These are phyloP conservation scores for Petromus typicus DNA, from an alignment of 2,113 vertebrate species.

Conservation along the genomic window DNA sequence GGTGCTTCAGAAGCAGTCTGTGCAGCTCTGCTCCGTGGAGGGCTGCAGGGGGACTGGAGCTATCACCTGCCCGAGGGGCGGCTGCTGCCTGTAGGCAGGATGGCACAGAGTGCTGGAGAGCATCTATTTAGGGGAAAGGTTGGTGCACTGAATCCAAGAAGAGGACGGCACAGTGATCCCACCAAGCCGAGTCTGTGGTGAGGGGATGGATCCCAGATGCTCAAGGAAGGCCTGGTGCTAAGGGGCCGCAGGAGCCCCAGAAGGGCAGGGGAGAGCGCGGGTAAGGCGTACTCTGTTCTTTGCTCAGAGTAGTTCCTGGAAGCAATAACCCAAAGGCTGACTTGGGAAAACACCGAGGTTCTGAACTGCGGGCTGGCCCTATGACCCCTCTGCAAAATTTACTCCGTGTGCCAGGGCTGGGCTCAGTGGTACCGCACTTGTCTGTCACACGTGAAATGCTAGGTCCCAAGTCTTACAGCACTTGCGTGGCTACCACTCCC, in stretches of 20 bases:
- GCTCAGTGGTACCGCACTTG: not conserved
- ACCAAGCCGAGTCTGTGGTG: rapidly evolving
- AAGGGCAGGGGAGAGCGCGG: not conserved
- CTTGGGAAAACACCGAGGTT: not conserved
- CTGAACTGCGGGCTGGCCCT: not conserved
- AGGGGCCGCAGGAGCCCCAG: too few species aligned
- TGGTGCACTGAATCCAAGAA: not conserved
- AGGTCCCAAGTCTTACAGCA: not conserved
- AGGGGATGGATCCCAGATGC: rapidly evolving
- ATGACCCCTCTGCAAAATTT: not conserved
- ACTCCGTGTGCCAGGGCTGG: too few species aligned
- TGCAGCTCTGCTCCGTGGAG: not conserved
- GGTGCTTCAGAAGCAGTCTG: not conserved
- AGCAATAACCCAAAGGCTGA: not conserved
- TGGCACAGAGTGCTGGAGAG: not conserved
- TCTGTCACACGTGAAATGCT: not conserved
- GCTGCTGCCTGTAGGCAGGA: rapidly evolving
- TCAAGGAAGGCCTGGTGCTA: not conserved
- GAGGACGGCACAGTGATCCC: not conserved
- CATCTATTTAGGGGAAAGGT: too few species aligned
- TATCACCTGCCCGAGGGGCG: not conserved
- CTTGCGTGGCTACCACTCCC: not conserved
- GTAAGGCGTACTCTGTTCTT: not conserved
- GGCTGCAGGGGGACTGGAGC: not conserved
- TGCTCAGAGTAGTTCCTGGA: not conserved